Percentiles rank a stretch among this genome's conserved stretches.
Conservation (phyloP, 2,113 vertebrate genomes). For the Chaetura pelagica region DNA sequence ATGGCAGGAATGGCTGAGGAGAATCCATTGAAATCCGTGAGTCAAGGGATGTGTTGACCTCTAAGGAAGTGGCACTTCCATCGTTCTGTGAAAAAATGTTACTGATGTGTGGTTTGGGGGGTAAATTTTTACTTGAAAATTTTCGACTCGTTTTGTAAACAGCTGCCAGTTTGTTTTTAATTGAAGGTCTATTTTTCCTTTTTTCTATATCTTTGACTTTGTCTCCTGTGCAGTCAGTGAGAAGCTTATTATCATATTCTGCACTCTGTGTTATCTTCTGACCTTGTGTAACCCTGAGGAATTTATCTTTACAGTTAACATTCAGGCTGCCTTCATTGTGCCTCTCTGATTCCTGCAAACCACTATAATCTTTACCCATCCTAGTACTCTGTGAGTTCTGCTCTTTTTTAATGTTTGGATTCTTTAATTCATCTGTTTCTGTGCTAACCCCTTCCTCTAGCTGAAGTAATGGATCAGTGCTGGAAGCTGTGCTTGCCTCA, state of each 20-base stretch:
- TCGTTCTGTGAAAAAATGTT: constrained; percentile 73
- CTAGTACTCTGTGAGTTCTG: not conserved
- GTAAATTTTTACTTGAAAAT: constrained; percentile 72
- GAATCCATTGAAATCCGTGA: not conserved
- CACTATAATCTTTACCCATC: not conserved
- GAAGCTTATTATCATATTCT: constrained; percentile 41
- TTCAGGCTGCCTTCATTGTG: not conserved
- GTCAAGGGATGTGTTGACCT: not conserved
- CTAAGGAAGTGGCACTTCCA: not conserved
- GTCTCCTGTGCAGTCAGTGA: constrained; percentile 18
- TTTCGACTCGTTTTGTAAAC: constrained; percentile 72
- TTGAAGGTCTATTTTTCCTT: constrained; percentile 64
- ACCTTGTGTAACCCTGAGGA: not conserved
- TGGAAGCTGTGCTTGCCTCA: not conserved
- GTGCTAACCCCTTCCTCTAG: not conserved
- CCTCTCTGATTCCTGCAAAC: not conserved
- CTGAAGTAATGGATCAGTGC: not conserved
- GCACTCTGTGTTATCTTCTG: not conserved
- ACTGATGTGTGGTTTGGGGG: constrained; percentile 69
- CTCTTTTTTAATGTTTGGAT: not conserved
- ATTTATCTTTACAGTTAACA: not conserved
- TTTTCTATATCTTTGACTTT: constrained; percentile 68
- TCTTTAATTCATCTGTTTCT: not conserved
- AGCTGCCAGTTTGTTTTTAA: constrained; percentile 68
- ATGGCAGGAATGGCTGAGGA: not conserved